A percentile compares a stretch with the other conserved stretches of the same genome.
Conservation (phyloP, 2,113 vertebrate genomes). For the Mirza zaza region DNA sequence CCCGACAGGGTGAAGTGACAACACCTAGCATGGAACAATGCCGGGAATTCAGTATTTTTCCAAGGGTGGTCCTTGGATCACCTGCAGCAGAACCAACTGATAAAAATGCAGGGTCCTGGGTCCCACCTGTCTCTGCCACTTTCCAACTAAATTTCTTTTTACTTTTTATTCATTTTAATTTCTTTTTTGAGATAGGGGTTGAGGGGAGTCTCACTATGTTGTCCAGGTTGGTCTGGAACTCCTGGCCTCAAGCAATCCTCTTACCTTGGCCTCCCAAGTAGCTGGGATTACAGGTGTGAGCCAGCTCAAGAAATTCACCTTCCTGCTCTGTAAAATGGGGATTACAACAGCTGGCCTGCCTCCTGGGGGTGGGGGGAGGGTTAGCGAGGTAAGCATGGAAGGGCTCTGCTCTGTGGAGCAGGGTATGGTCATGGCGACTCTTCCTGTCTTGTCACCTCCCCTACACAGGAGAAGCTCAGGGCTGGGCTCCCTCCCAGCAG, state of each 20-base stretch:
- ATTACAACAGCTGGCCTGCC: not conserved
- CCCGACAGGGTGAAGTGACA: too few species aligned
- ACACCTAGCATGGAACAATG: not conserved
- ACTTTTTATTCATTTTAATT: not conserved
- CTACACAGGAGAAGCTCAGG: not conserved
- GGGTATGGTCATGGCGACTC: not conserved
- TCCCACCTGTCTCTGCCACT: not conserved
- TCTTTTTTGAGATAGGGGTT: not conserved
- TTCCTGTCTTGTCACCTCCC: not conserved
- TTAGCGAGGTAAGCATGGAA: not conserved
- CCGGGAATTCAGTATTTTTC: not conserved
- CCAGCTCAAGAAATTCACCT: not conserved
- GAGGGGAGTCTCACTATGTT: not conserved
- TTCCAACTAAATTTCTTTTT: not conserved
- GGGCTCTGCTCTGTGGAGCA: not conserved
- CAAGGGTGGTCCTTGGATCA: not conserved
- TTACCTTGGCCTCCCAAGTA: not conserved
- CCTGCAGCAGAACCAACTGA: not conserved
- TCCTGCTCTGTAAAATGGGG: not conserved
- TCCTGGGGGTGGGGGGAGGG: not conserved
- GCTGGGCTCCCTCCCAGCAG: not conserved
- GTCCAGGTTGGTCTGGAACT: not conserved
- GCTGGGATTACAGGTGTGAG: not conserved
- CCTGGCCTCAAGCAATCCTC: not conserved
- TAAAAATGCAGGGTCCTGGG: slow-evolving; percentile 25